Base-by-base conservation (phyloP, 2,888 invertebrate genomes). In the Drosophila histrio region DNA sequence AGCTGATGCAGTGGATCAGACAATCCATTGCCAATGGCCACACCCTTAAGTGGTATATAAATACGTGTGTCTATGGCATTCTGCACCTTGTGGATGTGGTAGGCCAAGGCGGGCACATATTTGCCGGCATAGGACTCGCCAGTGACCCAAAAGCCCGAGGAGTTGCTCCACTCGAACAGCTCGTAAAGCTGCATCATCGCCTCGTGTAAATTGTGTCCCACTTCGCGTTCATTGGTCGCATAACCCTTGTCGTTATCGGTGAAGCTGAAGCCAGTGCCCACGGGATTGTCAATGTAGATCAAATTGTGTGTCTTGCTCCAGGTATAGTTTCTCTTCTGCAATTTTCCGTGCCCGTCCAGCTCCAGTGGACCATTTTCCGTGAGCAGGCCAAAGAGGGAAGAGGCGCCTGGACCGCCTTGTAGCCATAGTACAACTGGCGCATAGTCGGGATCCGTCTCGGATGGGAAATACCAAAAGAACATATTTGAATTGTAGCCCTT, bases 391-490 rank as follows among this genome's bases (percentile, higher is more conserved):
- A 94, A 95, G 32, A 97, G 91, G 0, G 97, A 97, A 0, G 95
- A 93, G 0, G 96, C 96, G 0, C 96, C 96, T 0, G 97, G 97
- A 0, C 97, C 97, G 4, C 97, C 97, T 91, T 97, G 96, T 2
- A 97, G 92, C 97, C 97, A 97, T 5, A 97, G 91, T 0, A 97
- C 91, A 1, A 97, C 95, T 0, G 96, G 96, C 0, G 95, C 95
- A 38, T 92, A 91, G 60, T 22, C 92, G 0, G 91, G 60, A 49
- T 85, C 78, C 89, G 77, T 44, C 47, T 94, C 93, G 0, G 97
- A 94, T 0, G 97, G 97, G 89, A 97, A 97, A 89, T 96, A 97
- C 97, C 97, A 98, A 91, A 98, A 97, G 92, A 97, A 98, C 91
- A 96, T 93, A 88, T 97, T 97, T 0, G 97, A 96, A 77, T 96